A percentile compares a stretch with the other conserved stretches of the same genome.
Evolutionary conservation across 2,797 vertebrate genomes (phyloP).

Genomic region (Peromyscus eremicus): DNA sequence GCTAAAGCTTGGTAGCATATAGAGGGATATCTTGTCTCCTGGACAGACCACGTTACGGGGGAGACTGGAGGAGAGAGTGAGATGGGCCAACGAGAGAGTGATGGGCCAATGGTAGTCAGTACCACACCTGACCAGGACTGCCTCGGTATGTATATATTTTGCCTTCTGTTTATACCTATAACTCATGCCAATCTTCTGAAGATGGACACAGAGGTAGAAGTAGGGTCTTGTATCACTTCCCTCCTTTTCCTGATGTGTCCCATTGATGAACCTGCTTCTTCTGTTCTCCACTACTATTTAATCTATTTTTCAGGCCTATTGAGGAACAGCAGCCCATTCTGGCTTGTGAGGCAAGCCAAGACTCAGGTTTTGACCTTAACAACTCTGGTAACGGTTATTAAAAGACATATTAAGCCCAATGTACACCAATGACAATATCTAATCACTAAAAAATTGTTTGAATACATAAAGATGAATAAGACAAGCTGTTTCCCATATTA

Average conservation of each 20-base stretch:
- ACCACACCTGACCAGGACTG: neutral
- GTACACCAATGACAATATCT: neutral
- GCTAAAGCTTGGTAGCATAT: neutral
- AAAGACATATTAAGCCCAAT: conserved; percentile 26
- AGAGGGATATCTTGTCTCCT: neutral
- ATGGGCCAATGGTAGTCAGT: no score
- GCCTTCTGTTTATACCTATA: neutral
- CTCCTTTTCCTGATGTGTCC: neutral
- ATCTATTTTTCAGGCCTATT: neutral
- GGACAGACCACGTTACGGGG: no score
- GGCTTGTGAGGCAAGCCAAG: neutral
- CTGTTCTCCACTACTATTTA: neutral
- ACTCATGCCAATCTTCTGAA: neutral
- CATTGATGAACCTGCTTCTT: neutral
- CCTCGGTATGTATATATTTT: neutral
- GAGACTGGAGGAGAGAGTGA: neutral
- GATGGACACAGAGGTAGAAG: neutral
- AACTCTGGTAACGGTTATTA: neutral
- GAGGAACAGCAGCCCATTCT: neutral
- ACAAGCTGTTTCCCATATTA: neutral
- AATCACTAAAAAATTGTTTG: conserved; percentile 39
- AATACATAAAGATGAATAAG: conserved; percentile 1
- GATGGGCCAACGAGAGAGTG: no score
- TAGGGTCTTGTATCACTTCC: neutral
- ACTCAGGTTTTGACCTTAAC: neutral